These are phyloP conservation scores for Triplophysa dalaica DNA, from an alignment of 2,113 vertebrate species.

Conservation along the genomic window DNA sequence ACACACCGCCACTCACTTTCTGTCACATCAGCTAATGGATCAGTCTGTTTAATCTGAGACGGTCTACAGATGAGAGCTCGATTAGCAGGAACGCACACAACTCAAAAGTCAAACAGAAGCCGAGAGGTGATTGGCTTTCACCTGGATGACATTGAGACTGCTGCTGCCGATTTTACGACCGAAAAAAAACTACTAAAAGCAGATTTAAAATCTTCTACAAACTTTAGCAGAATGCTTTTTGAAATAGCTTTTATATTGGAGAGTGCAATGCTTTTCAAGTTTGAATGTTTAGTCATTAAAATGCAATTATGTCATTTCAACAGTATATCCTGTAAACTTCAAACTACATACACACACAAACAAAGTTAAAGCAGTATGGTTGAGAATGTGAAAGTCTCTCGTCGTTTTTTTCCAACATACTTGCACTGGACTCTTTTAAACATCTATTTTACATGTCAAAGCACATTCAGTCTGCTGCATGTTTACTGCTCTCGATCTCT, in stretches of 20 bases:
- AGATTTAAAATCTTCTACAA: neutral
- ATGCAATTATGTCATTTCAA: too few relatives aligned
- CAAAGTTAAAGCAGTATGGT: slow-evolving; percentile 37
- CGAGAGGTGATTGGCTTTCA: slow-evolving; percentile 8
- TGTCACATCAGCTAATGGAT: slow-evolving; percentile 28
- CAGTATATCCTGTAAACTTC: too few relatives aligned
- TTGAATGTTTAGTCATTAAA: too few relatives aligned
- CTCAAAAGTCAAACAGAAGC: neutral
- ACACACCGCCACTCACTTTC: slow-evolving; percentile 23
- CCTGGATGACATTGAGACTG: neutral
- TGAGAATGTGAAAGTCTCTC: slow-evolving; percentile 16
- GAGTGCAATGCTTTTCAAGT: too few relatives aligned
- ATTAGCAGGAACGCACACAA: neutral
- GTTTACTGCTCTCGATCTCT: neutral
- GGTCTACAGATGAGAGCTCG: neutral
- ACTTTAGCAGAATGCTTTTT: too few relatives aligned
- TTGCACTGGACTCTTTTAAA: slow-evolving; percentile 8
- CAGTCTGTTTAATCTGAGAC: slow-evolving; percentile 21
- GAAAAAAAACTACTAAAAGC: too few relatives aligned
- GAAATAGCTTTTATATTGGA: too few relatives aligned
- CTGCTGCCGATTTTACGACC: slow-evolving; percentile 4
- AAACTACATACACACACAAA: slow-evolving; percentile 37
- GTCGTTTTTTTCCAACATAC: neutral
- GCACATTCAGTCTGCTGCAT: neutral
- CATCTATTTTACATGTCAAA: neutral